Percentiles rank a stretch among this genome's conserved stretches.
phyloP scores from a whole-genome alignment of 35 echinoderm and acorn worm species.

The Acanthaster planci region DNA sequence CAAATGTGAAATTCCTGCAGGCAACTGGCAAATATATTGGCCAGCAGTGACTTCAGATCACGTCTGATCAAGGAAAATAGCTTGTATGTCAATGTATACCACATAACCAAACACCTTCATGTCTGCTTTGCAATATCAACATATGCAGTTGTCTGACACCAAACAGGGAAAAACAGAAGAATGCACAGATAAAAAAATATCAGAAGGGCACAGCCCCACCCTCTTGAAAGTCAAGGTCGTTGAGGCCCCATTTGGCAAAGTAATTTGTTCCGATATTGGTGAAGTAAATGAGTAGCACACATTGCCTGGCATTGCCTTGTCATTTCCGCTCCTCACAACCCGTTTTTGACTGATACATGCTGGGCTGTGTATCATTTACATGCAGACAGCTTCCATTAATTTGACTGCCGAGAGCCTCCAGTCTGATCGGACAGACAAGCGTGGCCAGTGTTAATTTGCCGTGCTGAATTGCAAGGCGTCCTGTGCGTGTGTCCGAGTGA shows the following conservation, averaged over 20 bases:
- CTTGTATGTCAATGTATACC: too few relatives aligned
- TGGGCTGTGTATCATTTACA: conserved; percentile 31
- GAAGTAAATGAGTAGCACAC: conserved; percentile 11
- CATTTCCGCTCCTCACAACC: not conserved
- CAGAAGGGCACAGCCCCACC: not conserved
- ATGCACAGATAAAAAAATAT: not conserved
- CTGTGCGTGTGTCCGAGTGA: conserved; percentile 18
- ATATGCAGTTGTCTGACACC: too few relatives aligned
- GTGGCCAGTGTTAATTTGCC: conserved; percentile 25
- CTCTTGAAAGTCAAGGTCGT: conserved; percentile 1
- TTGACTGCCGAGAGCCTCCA: not conserved
- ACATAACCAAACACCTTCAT: too few relatives aligned
- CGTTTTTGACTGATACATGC: not conserved
- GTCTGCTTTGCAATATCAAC: too few relatives aligned
- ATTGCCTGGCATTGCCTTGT: conserved; percentile 14
- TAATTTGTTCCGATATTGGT: conserved; percentile 15
- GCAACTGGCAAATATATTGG: too few relatives aligned
- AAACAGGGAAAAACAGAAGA: too few relatives aligned
- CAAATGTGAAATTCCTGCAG: too few relatives aligned
- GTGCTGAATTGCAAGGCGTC: not conserved
- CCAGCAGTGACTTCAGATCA: too few relatives aligned
- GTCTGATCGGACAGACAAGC: conserved; percentile 12
- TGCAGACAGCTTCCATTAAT: conserved; percentile 29
- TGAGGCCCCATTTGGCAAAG: conserved; percentile 24
- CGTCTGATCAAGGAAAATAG: too few relatives aligned